Base-by-base conservation (phyloP, 1,140 invertebrate genomes). In the Ladona fulva region DNA sequence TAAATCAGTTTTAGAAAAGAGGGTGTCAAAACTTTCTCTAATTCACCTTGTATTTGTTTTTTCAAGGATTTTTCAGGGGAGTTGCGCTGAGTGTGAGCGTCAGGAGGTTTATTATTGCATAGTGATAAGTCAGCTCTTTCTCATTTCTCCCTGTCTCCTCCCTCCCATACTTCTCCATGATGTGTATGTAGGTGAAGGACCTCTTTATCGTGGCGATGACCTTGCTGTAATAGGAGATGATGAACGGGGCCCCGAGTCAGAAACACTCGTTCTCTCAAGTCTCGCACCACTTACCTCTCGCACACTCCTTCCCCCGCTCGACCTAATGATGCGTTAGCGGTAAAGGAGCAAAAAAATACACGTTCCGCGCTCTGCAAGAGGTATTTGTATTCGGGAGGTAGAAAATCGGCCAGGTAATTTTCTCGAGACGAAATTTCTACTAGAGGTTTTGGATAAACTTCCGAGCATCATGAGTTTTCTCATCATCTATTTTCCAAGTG, bases 311-410 rank as follows among this genome's bases (percentile, higher is more conserved):
- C 19, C 44, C 44, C 19, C 44, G 10, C 10, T 11, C 52, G 3
- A 66, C 5, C 52, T 66, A 66, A 66, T 66, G 52, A 66, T 66
- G 52, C 52, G 52, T 66, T 66, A 66, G 52, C n/a, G 52, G 52
- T 19, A 22, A 16, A 66, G 52, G 16, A 22, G n/a, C 52, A 66
- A 66, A 66, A 66, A 66, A 66, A 11, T 10, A 52, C 10, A 19
- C 44, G 44, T 19, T 11, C 44, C 44, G n/a, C 12, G 52, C 52
- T 19, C 52, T 66, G 52, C 52, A 16, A 22, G 14, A 66, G 52
- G 16, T 22, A 12, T 66, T 66, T 66, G 52, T 66, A 19, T 66
- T 37, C 29, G 29, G 29, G 29, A 37, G 29, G 29, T 1, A 5
- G 29, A 37, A n/a, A n/a, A n/a, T n/a, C n/a, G 29, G 8, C 29